Evolutionary conservation across 2,797 vertebrate genomes (phyloP), one percentile per base, ranked within the genome.

Genomic region (Knipowitschia caucasica): DNA sequence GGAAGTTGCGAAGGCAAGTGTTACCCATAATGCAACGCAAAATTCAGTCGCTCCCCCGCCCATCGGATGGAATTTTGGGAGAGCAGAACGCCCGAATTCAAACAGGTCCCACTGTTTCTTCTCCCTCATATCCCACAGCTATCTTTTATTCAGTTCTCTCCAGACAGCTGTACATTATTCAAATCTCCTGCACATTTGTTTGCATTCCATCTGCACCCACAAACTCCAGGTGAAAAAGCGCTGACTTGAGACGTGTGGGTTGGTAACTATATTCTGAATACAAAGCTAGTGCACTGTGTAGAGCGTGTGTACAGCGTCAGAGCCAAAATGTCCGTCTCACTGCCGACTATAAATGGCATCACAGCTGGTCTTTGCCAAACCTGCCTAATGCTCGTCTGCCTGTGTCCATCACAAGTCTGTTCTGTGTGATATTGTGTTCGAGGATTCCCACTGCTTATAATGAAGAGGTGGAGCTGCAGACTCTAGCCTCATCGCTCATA

Each of bases 131-230:
- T 51, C 50, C n/a, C 50, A 24, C 5, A 50, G 47, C 58, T 34
- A 50, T 53, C 38, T 45, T 54, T 56, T 45, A 71, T 73, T 60
- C 59, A 63, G 36, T 52, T 56, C n/a, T 45, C 68, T 73, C 56
- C 59, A 62, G 42, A 58, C 42, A 55, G 43, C 12, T 23, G 52
- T 29, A 24, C 55, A 51, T 62, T 45, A 11, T 53, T 70, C 50
- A 55, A 43, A 64, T 58, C 47, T 60, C 59, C 55, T 43, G 36
- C 44, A 67, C 25, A 62, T 50, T 43, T 62, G 35, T 59, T 60
- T 63, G 52, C 49, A 24, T 50, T 64, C 53, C 66, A 50, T 40
- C 31, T 51, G 14, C 29, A 26, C 52, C 34, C 1, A 31, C 56
- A 27, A 63, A 46, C 56, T 54, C 42, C n/a, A 30, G 33, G 11